Conservation (phyloP, 2,888 invertebrate species). For the Drosophila tanythrix region DNA sequence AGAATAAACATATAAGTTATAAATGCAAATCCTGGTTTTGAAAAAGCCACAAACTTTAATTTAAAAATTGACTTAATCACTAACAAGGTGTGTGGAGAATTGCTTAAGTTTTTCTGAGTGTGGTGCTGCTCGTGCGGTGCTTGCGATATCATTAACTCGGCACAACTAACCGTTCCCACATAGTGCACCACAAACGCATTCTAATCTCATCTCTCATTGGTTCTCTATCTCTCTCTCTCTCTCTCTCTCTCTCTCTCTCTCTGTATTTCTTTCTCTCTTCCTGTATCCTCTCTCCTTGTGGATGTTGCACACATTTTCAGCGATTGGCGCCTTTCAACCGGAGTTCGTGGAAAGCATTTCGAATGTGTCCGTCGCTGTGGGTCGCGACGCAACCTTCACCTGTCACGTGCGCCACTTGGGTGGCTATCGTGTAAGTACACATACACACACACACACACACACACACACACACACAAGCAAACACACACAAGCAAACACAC, state of each 20-base stretch:
- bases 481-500: neutral
- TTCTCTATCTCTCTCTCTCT: conserved; percentile 6
- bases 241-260: neutral
- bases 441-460: neutral
- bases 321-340: conserved; percentile 90
- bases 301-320: conserved; percentile 84
- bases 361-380: conserved; percentile 93
- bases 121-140: conserved; percentile 1
- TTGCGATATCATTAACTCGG: conserved; percentile 74
- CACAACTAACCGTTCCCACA: conserved; percentile 48
- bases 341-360: conserved; percentile 93
- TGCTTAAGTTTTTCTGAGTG: neutral
- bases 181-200: conserved; percentile 46
- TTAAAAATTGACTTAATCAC: neutral
- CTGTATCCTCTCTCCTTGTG: neutral
- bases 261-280: neutral
- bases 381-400: conserved; percentile 94
- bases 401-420: conserved; percentile 94
- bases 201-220: conserved; percentile 55
- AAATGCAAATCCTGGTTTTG: neutral
- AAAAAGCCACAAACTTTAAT: neutral
- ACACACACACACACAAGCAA: conserved; percentile 3
- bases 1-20: neutral
- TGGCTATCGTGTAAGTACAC: conserved; percentile 92
- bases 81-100: neutral